phyloP scores from a whole-genome alignment of 2,113 vertebrate genomes.

The Cromileptes altivelis region DNA sequence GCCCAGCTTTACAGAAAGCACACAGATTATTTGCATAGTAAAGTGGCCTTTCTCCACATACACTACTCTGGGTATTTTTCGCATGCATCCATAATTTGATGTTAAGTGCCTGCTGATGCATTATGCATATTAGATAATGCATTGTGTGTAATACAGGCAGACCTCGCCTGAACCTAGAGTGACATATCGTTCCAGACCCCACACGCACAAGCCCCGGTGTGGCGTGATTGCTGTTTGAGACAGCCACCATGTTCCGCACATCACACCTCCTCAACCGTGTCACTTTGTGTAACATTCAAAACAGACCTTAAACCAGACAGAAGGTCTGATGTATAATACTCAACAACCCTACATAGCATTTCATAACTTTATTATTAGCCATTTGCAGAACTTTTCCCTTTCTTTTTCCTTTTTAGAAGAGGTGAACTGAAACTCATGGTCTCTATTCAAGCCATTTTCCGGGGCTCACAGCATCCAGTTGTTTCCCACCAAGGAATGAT shows the following conservation, averaged over 20 bases:
- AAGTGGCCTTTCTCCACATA: conserved; percentile 60
- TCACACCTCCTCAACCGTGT: conserved; percentile 20
- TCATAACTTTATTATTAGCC: conserved; percentile 40
- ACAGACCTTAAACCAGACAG: conserved; percentile 26
- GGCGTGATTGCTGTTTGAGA: background rate
- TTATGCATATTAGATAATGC: conserved; percentile 81
- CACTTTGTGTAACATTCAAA: conserved; percentile 17
- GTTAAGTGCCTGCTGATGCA: conserved; percentile 80
- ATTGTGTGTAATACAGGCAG: conserved; percentile 74
- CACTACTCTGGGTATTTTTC: conserved; percentile 61
- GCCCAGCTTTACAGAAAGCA: conserved; percentile 59
- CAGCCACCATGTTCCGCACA: conserved; percentile 22
- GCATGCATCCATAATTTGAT: conserved; percentile 78
- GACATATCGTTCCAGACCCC: conserved; percentile 25
- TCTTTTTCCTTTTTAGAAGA: conserved; percentile 8
- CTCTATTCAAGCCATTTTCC: conserved; percentile 40
- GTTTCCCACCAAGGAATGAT: conserved; percentile 56
- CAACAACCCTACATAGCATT: conserved; percentile 13
- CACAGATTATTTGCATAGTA: conserved; percentile 69
- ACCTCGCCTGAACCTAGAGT: conserved; percentile 51
- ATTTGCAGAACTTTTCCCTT: conserved; percentile 27
- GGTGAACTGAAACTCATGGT: conserved; percentile 39
- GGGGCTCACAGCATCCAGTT: conserved; percentile 59
- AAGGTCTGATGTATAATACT: conserved; percentile 2
- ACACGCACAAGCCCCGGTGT: conserved; percentile 13